These are phyloP conservation scores for Kobus ellipsiprymnus DNA, from an alignment of 2,113 vertebrate species.

Conservation along the genomic window DNA sequence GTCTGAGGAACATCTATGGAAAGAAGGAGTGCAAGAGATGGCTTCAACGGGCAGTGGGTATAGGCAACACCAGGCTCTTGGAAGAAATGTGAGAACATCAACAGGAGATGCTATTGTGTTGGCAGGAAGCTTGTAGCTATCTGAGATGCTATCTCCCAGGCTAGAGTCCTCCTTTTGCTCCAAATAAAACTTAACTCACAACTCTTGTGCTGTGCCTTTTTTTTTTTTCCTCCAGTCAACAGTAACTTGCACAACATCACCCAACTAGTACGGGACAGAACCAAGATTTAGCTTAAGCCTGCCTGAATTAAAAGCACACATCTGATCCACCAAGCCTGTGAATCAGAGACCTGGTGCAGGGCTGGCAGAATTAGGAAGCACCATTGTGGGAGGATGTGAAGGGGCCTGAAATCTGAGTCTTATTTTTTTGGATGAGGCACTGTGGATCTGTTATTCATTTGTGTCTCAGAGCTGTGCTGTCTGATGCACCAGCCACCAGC, in stretches of 20 bases:
- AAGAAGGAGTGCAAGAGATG: background rate
- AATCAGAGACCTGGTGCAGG: background rate
- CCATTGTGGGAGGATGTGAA: background rate
- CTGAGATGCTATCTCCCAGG: background rate
- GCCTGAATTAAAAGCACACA: background rate
- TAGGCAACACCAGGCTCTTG: background rate
- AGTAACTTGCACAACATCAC: background rate
- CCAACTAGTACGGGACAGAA: background rate
- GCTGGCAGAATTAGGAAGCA: background rate
- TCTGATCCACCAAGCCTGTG: background rate
- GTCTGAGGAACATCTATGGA: background rate
- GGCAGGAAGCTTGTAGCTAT: background rate
- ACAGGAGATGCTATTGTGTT: background rate
- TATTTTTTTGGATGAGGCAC: background rate
- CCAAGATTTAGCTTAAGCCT: background rate
- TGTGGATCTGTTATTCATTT: background rate
- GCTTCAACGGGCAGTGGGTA: background rate
- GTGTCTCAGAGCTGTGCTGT: background rate
- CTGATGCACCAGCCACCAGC: background rate
- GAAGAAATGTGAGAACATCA: background rate
- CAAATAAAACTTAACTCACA: background rate
- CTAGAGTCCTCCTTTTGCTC: background rate
- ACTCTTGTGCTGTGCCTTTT: background rate
- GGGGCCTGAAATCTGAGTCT: background rate
- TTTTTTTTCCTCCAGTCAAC: background rate